phyloP scores from a whole-genome alignment of 2,113 vertebrate genomes.

The Syrrhaptes paradoxus region DNA sequence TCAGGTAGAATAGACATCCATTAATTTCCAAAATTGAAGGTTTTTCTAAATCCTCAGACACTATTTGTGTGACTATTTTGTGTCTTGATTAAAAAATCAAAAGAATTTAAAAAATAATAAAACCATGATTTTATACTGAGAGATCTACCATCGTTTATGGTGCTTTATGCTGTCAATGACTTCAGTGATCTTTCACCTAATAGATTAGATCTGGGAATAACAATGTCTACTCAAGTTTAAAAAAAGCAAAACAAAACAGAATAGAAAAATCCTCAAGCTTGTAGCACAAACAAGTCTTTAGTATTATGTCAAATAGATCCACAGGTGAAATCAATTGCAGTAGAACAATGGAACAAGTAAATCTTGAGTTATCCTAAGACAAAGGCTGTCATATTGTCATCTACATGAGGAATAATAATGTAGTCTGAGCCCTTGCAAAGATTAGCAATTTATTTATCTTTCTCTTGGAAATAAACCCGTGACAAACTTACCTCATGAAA shows the following conservation, averaged over 20 bases:
- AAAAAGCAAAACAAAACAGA: not conserved
- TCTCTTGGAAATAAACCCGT: not conserved
- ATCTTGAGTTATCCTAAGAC: not conserved
- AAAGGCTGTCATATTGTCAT: not conserved
- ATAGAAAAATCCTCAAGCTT: not conserved
- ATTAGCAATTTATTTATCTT: not conserved
- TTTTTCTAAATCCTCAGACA: not conserved
- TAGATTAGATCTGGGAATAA: conserved; percentile 2
- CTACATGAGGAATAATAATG: not conserved
- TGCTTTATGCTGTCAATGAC: not conserved
- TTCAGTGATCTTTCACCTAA: not conserved
- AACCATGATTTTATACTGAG: not conserved
- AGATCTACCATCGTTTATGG: not conserved
- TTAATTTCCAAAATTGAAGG: not conserved
- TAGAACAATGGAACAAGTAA: conserved; percentile 68
- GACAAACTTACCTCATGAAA: not conserved
- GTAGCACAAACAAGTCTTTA: conserved; percentile 18
- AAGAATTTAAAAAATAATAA: not conserved
- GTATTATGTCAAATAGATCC: conserved; percentile 51
- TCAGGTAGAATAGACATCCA: not conserved
- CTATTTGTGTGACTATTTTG: not conserved
- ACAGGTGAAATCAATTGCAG: conserved; percentile 64
- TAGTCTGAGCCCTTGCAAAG: not conserved
- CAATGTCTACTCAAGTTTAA: not conserved
- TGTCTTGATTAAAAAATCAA: not conserved